Evolutionary conservation across 1,140 invertebrate genomes (phyloP).

Genomic region (Cyclargus thomasi): DNA sequence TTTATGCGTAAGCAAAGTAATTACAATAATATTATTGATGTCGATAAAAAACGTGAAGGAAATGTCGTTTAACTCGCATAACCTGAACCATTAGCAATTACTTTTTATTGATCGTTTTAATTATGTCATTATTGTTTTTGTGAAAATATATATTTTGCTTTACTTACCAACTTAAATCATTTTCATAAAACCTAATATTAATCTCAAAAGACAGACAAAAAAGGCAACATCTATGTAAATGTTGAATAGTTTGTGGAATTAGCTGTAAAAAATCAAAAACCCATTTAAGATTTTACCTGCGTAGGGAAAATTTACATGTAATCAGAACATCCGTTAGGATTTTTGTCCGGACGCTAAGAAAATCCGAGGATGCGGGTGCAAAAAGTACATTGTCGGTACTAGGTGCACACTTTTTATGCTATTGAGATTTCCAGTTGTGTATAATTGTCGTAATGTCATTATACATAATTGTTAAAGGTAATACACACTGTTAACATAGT

Average conservation of each 20-base stretch:
- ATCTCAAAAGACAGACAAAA: not conserved
- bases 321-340: constrained; percentile 10
- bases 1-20: not conserved
- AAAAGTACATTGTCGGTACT: not conserved
- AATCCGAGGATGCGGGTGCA: not conserved
- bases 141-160: not conserved
- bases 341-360: constrained; percentile 9
- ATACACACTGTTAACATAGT: not conserved
- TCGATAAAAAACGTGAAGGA: not conserved
- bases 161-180: not conserved
- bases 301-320: not conserved
- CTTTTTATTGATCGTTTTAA: not conserved
- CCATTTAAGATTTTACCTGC: not conserved
- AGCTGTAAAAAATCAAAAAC: not conserved
- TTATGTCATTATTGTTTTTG: not conserved
- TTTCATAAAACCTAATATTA: not conserved
- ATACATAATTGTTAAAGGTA: constrained; percentile 1
- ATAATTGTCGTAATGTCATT: not conserved
- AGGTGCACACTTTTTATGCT: not conserved
- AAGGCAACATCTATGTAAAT: no score
- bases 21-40: not conserved
- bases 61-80: not conserved
- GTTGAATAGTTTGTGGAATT: no score
- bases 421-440: constrained; percentile 5
- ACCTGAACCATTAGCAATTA: constrained; percentile 1